Conservation (phyloP, 2,888 invertebrate species). For the Chrysolina haemoptera region DNA sequence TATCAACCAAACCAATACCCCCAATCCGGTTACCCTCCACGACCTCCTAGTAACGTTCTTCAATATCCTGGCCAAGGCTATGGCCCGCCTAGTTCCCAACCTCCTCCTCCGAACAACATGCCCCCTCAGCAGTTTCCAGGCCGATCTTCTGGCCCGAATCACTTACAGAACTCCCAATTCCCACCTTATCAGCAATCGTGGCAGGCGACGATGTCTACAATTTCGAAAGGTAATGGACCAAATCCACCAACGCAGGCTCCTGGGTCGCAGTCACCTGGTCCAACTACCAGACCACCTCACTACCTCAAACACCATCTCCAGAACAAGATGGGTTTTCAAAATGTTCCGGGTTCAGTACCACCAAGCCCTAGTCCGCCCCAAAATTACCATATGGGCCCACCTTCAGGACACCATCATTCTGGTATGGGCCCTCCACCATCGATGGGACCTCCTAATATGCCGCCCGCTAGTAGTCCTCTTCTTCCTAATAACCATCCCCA, state of each 20-base stretch:
- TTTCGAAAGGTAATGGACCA: conserved; percentile 62
- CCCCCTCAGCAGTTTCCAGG: conserved; percentile 59
- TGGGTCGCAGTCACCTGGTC: conserved; percentile 71
- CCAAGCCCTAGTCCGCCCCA: conserved; percentile 76
- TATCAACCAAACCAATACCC: conserved; percentile 73
- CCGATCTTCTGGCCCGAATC: conserved; percentile 72
- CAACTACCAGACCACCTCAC: conserved; percentile 74
- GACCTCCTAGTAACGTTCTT: conserved; percentile 68
- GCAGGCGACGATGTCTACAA: conserved; percentile 57
- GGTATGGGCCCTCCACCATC: conserved; percentile 75
- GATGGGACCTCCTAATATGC: conserved; percentile 79
- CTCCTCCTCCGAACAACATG: conserved; percentile 65
- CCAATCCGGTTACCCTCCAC: conserved; percentile 71
- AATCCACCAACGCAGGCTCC: conserved; percentile 63
- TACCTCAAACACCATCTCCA: conserved; percentile 81
- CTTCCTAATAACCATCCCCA: conserved; percentile 64
- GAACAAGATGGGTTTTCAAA: conserved; percentile 79
- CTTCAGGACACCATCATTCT: conserved; percentile 71
- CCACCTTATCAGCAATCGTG: conserved; percentile 67
- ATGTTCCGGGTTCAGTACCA: conserved; percentile 72
- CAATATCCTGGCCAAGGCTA: conserved; percentile 69
- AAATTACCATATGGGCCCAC: conserved; percentile 74
- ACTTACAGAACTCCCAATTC: conserved; percentile 71
- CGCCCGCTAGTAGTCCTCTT: conserved; percentile 70
- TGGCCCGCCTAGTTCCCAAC: conserved; percentile 71